Conservation (phyloP, 2,113 vertebrate species). For the Gymnorhina tibicen region DNA sequence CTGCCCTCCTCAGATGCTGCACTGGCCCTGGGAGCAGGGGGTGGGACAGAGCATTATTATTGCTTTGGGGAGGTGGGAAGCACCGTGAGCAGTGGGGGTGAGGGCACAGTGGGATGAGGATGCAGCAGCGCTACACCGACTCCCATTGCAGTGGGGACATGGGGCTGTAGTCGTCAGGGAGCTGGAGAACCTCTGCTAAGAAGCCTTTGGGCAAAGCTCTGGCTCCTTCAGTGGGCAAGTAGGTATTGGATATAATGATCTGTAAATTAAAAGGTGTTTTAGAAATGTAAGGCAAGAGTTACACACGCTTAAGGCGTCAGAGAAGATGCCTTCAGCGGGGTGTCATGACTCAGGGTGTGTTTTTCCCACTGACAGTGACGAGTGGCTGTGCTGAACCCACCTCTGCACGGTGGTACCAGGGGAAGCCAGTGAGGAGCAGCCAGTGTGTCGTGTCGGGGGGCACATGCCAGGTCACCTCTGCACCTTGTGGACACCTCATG, state of each 20-base stretch:
- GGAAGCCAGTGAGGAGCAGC: not conserved
- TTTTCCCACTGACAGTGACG: not conserved
- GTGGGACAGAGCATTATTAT: not conserved
- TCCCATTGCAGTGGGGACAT: accelerated
- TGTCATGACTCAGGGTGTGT: accelerated
- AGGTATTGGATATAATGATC: not conserved
- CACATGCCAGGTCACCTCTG: not conserved
- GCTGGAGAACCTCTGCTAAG: not conserved
- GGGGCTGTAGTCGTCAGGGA: not conserved
- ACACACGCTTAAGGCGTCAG: not conserved
- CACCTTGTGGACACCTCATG: accelerated
- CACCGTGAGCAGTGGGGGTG: not conserved
- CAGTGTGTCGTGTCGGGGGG: accelerated
- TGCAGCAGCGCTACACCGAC: accelerated
- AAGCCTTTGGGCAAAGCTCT: not conserved
- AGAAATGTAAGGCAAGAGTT: not conserved
- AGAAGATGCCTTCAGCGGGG: not conserved
- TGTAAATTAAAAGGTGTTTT: not conserved
- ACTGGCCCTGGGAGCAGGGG: not conserved
- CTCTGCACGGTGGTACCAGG: accelerated
- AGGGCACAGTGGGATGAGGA: not conserved
- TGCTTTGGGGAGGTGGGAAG: not conserved
- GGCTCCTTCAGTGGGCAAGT: not conserved
- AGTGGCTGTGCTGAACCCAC: not conserved
- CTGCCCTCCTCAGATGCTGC: not conserved